Evolutionary conservation across 2,113 vertebrate genomes (phyloP), one percentile per base, ranked within the genome.

Genomic region (Vombatus ursinus): DNA sequence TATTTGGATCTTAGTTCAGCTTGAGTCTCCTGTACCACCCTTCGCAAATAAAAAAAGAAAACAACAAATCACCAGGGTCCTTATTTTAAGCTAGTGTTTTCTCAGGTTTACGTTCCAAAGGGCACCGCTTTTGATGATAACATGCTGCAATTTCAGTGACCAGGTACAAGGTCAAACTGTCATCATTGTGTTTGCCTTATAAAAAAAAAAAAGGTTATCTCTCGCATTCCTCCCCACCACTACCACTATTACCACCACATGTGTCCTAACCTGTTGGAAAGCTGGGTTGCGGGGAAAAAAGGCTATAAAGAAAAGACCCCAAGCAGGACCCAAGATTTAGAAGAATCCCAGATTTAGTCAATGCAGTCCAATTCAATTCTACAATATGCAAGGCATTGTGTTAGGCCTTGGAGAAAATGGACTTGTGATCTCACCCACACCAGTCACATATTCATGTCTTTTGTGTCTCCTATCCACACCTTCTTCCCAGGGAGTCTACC

Each of bases 11-110:
- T 52, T 51, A 92, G 57, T 23, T 93, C 92, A 61, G 52, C 95
- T 37, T 84, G 77, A 93, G 14, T 52, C 22, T 7, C 49, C 77
- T 90, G 90, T n/a, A 57, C 51, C n/a, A 25, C 52, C 53, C 92
- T 57, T 90, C 19, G 44, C n/a, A 92, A 89, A 95, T 3, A 94
- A 52, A 94, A 92, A 95, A 89, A 3, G 26, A 95, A 93, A 91
- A 52, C 90, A 91, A 68, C 28, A 61, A 95, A 91, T 52, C 91
- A 96, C 94, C 61, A 91, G 89, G 89, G 37, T 50, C 28, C 11
- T 37, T 31, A 47, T 94, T 91, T 52, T 90, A 94, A 96, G 16
- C 19, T 3, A 47, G 26, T 52, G 37, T 94, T 96, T 96, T 68
- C 57, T 37, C 11, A 0, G 28, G 57, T 14, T 37, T 68, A n/a